Base-by-base conservation (phyloP, 2,888 invertebrate genomes). In the Hemicrepidius hirtus region DNA sequence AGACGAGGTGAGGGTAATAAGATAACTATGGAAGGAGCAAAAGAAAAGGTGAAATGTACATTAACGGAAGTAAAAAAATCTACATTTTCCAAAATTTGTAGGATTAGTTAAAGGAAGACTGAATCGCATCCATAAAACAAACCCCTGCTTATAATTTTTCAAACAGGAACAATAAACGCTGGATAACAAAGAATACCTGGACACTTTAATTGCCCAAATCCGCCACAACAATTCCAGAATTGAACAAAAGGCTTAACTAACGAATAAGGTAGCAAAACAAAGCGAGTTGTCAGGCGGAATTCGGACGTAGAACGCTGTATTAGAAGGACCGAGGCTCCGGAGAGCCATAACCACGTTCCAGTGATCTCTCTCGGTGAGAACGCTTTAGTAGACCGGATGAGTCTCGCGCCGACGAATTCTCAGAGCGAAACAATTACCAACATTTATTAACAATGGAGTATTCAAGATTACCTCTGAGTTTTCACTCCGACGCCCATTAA, bases 361-460 rank as follows among this genome's bases (percentile, higher is more conserved):
- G 50, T 21, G 49, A 50, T 65, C 53, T 50, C 53, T 50, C 60
- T 37, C 60, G 60, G 44, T 16, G 41, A 60, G 37, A 60, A 44
- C 57, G 41, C 44, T 60, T 60, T 60, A 60, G 41, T 28, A 60
- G 44, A 60, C 60, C 28, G 60, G 44, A 60, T 60, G 44, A 60
- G 60, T 40, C 44, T 44, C 60, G 60, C 60, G 44, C 16, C 60
- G 60, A 46, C 46, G 49, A 63, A 63, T 63, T 49, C 63, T 63
- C 63, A 18, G 32, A 35, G 32, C 44, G 32, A 46, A 49, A 63
- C 63, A 63, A 46, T 65, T 65, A 50, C 64, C n/a, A 53, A 37
- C 64, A 32, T 65, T 65, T 65, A 65, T 65, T 65, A 65, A 65
- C 46, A 65, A 65, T 49, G n/a, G 63, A 35, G 44, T 18, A 44